Conservation (phyloP, 2,113 vertebrate genomes). For the Hepsetus odoe region DNA sequence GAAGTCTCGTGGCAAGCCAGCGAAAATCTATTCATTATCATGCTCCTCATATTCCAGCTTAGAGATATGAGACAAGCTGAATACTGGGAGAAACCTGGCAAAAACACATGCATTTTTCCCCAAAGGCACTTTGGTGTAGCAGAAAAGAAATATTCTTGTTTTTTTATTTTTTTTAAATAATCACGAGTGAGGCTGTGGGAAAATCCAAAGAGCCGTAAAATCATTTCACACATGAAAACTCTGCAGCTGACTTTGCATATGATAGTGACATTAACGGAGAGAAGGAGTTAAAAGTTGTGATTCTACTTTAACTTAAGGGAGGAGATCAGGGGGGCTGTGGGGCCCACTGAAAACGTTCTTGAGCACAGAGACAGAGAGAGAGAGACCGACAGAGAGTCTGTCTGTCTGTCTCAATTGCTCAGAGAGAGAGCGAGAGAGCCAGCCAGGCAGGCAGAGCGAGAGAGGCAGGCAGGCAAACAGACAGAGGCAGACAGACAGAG, state of each 20-base stretch:
- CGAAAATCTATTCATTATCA: slow-evolving; percentile 28
- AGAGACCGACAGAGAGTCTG: too few relatives aligned
- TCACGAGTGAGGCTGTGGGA: too few relatives aligned
- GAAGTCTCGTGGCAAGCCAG: slow-evolving; percentile 20
- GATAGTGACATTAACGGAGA: too few relatives aligned
- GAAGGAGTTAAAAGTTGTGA: too few relatives aligned
- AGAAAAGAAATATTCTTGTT: neutral
- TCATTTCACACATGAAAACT: too few relatives aligned
- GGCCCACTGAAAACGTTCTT: neutral
- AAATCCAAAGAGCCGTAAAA: too few relatives aligned
- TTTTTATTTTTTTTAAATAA: too few relatives aligned
- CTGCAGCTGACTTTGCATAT: too few relatives aligned
- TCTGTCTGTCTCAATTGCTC: too few relatives aligned
- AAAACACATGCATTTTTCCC: neutral
- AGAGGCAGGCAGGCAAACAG: neutral
- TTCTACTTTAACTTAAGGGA: too few relatives aligned
- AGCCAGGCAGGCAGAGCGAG: neutral
- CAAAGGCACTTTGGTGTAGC: neutral
- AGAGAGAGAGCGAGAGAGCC: neutral
- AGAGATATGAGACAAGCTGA: neutral
- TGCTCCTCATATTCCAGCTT: neutral
- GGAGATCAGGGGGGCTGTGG: too few relatives aligned
- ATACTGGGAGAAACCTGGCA: neutral
- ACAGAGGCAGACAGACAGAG: neutral
- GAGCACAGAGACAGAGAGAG: neutral